These are phyloP conservation scores for Zygogramma bicolorata DNA, from an alignment of 2,888 invertebrate species.

Conservation along the genomic window DNA sequence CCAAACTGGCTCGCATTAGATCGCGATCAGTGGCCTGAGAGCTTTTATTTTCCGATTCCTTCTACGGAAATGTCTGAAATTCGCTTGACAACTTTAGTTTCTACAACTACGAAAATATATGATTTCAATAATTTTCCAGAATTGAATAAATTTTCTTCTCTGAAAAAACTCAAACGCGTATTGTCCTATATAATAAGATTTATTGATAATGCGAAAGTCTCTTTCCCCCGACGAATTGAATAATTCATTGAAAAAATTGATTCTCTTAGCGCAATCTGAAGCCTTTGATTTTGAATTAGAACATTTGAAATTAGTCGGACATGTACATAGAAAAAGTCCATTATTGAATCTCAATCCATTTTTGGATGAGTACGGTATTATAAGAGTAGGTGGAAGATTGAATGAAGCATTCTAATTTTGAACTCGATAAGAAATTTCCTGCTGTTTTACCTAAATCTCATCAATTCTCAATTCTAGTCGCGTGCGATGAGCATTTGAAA, in stretches of 20 bases:
- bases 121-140: neutral
- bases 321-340: slow-evolving; percentile 7
- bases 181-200: slow-evolving; percentile 27
- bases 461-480: slow-evolving; percentile 2
- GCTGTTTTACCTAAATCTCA: slow-evolving; percentile 12
- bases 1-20: neutral
- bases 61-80: neutral
- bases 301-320: neutral
- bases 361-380: slow-evolving; percentile 22
- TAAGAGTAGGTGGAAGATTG: slow-evolving; percentile 38
- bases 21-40: neutral
- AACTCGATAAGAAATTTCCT: slow-evolving; percentile 18
- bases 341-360: slow-evolving; percentile 29
- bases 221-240: neutral
- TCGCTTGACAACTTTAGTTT: neutral
- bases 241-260: neutral
- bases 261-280: slow-evolving; percentile 1
- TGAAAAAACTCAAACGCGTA: slow-evolving; percentile 11
- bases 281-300: slow-evolving; percentile 13
- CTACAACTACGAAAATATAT: neutral
- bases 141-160: neutral
- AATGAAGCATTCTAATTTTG: slow-evolving; percentile 25
- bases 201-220: slow-evolving; percentile 18
- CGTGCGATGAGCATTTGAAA: slow-evolving; percentile 16
- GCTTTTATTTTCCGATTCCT: neutral